Evolutionary conservation across 2,113 vertebrate genomes (phyloP), one percentile per base, ranked within the genome.

Genomic region (Struthidea cinerea): DNA sequence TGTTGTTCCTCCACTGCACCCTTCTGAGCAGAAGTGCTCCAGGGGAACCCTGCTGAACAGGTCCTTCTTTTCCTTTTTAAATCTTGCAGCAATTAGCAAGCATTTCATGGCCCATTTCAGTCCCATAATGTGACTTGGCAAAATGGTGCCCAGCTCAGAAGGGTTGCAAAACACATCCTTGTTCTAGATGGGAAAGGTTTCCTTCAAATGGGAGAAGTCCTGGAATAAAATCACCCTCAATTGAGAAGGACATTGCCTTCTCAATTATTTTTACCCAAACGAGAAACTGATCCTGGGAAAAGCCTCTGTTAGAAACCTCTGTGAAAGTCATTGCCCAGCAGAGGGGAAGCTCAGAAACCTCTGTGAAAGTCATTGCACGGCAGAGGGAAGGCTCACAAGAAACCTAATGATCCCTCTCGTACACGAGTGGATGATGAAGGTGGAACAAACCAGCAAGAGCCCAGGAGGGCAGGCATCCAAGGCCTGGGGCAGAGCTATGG

Each of bases 41-140:
- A 79, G 71, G 68, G 68, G 21, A 85, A 63, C 87, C 90, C 94
- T 94, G 87, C 32, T 75, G 82, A 97, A 89, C 65, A 89, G 81
- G 93, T 88, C 92, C 95, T 85, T 95, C 94, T 77, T 97, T 96
- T 97, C 95, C 94, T 96, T 95, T 96, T 96, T 89, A 97, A 98
- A 97, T 94, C 97, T 97, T 97, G 97, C 98, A 98, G 97, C 98
- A 98, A 99, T 99, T 99, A 99, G 96, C 94, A 97, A 97, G 96
- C 97, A 98, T 99, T 99, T 99, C 97, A 99, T 35, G 92, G 98
- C 96, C 96, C 97, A 98, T 99, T 99, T 98, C 78, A 84, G 95
- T 87, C 89, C 96, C 94, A 98, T 97, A 98, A 98, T 97, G 96
- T 98, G 93, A 94, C 95, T 91, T 95, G 96, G 96, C 96, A 96